A percentile compares a stretch with the other conserved stretches of the same genome.
These are phyloP conservation scores for Malurus elegans DNA, from an alignment of 2,113 vertebrate genomes.

Conservation along the genomic window DNA sequence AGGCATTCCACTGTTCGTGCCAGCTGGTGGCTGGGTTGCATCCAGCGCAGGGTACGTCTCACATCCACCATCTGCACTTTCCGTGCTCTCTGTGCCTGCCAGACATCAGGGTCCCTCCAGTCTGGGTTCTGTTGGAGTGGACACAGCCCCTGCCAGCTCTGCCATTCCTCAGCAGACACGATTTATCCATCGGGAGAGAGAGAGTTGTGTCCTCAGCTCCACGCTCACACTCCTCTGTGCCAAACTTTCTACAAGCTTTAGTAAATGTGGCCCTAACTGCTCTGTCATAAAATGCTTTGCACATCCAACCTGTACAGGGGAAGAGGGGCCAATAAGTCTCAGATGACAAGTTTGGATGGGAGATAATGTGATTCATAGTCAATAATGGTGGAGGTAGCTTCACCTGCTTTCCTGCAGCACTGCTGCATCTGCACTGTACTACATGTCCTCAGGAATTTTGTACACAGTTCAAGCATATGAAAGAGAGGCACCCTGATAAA, in stretches of 20 bases:
- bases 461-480: not conserved
- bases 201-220: not conserved
- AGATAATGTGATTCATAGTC: not conserved
- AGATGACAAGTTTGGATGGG: not conserved
- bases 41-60: not conserved
- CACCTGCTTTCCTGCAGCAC: not conserved
- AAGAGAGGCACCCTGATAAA: not conserved
- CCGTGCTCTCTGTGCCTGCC: not conserved
- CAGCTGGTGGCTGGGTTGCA: not conserved
- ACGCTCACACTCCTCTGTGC: not conserved
- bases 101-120: not conserved
- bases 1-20: not conserved
- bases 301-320: not conserved
- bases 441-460: not conserved
- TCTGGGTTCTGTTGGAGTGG: not conserved
- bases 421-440: not conserved
- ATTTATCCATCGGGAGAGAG: not conserved
- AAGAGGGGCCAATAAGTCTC: not conserved
- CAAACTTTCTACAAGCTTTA: not conserved
- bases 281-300: not conserved
- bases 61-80: not conserved
- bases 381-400: not conserved
- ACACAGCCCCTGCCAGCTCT: rapidly evolving
- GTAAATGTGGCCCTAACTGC: not conserved
- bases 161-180: not conserved